Base-by-base conservation (phyloP, 2,888 invertebrate genomes). In the Allolobophora icterica region DNA sequence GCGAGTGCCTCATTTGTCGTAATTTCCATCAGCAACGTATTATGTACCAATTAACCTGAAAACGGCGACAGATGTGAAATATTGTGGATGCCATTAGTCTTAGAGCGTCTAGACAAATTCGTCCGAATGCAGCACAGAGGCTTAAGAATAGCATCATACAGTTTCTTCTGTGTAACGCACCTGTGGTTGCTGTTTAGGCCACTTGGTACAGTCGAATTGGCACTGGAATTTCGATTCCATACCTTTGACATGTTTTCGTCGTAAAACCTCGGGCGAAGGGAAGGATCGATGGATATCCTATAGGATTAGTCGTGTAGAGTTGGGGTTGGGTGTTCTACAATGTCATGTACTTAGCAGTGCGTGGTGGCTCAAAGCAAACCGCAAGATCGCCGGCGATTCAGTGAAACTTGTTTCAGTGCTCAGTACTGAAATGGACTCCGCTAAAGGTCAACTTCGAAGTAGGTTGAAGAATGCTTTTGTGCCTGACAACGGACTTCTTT, bases 401-500 rank as follows among this genome's bases (percentile, higher is more conserved):
- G 30, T n/a, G 71, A 6, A 71, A 71, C 71, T 1, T 71, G 71
- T 71, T 71, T 71, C 11, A 17, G 71, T 71, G 71, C n/a, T 6
- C 8, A 71, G 71, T 4, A 71, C n/a, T n/a, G 71, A 71, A n/a
- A 71, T n/a, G 71, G n/a, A 71, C 71, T 30, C n/a, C n/a, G 71
- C 71, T 24, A 1, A 71, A 71, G 71, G 30, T 71, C 71, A n/a
- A 30, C 30, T 71, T 71, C 71, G 71, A 71, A 71, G 8, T 71
- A 71, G 71, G 71, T 71, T 71, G 71, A 71, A 71, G 71, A 71
- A 71, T 71, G 71, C 71, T 71, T 71, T 71, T 71, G 71, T n/a
- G 71, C 30, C n/a, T 11, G 71, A 71, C 30, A n/a, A 13, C 71
- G 71, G 71, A 71, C 71, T 30, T 71, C 71, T 71, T 71, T n/a